Percentiles rank a stretch among this genome's conserved stretches.
Evolutionary conservation across 2,888 invertebrate species (phyloP).

Genomic region (Serripes groenlandicus): DNA sequence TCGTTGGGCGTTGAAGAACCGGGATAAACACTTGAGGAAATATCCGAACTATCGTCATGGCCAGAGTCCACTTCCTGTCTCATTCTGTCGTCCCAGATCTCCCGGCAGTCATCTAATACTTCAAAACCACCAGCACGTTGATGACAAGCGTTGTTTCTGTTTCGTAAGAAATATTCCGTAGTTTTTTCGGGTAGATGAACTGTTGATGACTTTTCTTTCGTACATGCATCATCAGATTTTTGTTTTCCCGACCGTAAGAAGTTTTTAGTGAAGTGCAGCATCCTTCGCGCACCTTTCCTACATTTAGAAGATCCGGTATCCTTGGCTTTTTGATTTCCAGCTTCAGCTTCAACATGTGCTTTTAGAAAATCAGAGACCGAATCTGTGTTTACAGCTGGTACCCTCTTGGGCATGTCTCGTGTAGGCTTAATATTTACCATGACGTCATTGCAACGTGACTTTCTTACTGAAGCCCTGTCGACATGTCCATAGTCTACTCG

Average conservation of each 20-base stretch:
- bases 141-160: not conserved
- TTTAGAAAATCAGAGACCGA: not conserved
- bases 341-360: not conserved
- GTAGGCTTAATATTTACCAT: too few relatives aligned
- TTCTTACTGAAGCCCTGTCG: constrained; percentile 11
- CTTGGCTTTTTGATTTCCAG: too few relatives aligned
- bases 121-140: not conserved
- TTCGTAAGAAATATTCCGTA: not conserved
- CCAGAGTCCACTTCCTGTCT: constrained; percentile 22
- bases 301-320: not conserved
- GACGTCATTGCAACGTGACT: not conserved
- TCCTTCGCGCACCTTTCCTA: constrained; percentile 8
- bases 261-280: constrained; percentile 3
- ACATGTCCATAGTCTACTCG: constrained; percentile 54
- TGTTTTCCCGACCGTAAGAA: not conserved
- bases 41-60: constrained; percentile 38
- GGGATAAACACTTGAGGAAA: constrained; percentile 2
- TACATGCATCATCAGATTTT: not conserved
- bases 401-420: not conserved
- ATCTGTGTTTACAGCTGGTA: not conserved
- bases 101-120: constrained; percentile 12
- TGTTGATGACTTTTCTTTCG: not conserved
- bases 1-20: not conserved
- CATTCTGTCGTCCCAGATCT: constrained; percentile 26
- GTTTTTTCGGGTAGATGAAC: not conserved